Evolutionary conservation across 2,113 vertebrate genomes (phyloP).

Genomic region (Gulo gulo): DNA sequence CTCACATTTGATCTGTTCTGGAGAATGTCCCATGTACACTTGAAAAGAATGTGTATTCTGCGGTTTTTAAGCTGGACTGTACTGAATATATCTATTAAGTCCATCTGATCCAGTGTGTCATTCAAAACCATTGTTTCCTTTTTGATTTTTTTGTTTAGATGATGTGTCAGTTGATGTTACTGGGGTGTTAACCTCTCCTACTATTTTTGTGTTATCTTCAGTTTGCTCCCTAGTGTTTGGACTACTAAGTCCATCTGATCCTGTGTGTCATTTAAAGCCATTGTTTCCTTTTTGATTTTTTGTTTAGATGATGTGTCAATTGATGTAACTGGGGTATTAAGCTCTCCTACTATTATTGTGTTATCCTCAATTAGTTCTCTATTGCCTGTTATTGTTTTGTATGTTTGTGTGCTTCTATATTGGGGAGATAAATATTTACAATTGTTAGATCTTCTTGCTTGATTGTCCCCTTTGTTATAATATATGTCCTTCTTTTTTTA

Average conservation of each 20-base stretch:
- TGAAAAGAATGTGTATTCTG: neutral
- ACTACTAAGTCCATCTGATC: neutral
- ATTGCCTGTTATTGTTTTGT: neutral
- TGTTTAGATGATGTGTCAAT: neutral
- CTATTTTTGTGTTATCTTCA: neutral
- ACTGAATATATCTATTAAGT: neutral
- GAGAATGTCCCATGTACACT: neutral
- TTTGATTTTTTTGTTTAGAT: neutral
- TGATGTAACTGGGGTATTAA: neutral
- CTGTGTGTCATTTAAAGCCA: neutral
- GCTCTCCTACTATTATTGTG: neutral
- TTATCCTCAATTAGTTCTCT: neutral
- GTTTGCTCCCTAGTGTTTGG: neutral
- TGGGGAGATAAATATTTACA: neutral
- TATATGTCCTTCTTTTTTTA: neutral
- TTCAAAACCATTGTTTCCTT: neutral
- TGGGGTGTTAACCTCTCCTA: neutral
- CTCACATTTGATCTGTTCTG: neutral
- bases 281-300: neutral
- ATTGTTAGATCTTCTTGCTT: neutral
- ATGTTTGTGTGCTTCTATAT: neutral
- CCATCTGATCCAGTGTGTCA: neutral
- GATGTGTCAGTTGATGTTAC: neutral
- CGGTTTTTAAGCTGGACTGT: neutral
- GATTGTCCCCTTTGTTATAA: neutral